Conservation (phyloP, 2,797 vertebrate species). For the Phrynocephalus vlangalii region DNA sequence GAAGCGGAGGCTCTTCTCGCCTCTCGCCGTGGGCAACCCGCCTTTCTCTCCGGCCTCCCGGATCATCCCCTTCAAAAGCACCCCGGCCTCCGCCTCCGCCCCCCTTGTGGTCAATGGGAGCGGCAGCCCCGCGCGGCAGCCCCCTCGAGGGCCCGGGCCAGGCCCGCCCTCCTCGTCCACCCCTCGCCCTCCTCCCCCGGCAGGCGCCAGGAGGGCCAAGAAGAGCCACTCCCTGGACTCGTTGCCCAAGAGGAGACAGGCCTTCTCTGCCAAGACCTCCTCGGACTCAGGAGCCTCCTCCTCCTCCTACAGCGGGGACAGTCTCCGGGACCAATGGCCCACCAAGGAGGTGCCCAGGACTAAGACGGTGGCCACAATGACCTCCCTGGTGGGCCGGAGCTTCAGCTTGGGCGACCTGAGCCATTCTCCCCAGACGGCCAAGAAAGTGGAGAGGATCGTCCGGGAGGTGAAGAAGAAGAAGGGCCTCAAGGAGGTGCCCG, state of each 20-base stretch:
- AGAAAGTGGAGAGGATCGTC: conserved; percentile 94
- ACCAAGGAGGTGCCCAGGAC: conserved; percentile 80
- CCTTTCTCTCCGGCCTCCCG: conserved; percentile 64
- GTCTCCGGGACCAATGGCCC: conserved; percentile 82
- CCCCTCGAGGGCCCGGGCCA: neutral
- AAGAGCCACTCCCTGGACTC: conserved; percentile 94
- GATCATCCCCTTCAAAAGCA: conserved; percentile 64
- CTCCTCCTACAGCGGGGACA: conserved; percentile 90
- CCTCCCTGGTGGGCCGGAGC: conserved; percentile 87
- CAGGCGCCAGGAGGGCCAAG: conserved; percentile 73
- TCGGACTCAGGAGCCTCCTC: conserved; percentile 90
- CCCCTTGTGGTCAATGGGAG: conserved; percentile 60
- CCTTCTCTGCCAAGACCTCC: conserved; percentile 86
- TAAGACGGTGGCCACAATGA: conserved; percentile 75
- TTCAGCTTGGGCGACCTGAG: conserved; percentile 95
- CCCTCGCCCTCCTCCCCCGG: too few species aligned
- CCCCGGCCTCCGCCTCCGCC: conserved; percentile 21
- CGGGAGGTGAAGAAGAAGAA: conserved; percentile 88
- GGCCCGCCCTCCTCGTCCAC: too few species aligned
- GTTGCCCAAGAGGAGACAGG: conserved; percentile 84
- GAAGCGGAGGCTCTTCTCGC: conserved; percentile 86
- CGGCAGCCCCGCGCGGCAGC: conserved; percentile 37
- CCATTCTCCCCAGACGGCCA: conserved; percentile 92
- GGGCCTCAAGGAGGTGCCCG: conserved; percentile 89
- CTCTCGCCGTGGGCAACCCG: conserved; percentile 69